phyloP scores from a whole-genome alignment of 1,140 invertebrate genomes.

The Neoseiulus cucumeris region DNA sequence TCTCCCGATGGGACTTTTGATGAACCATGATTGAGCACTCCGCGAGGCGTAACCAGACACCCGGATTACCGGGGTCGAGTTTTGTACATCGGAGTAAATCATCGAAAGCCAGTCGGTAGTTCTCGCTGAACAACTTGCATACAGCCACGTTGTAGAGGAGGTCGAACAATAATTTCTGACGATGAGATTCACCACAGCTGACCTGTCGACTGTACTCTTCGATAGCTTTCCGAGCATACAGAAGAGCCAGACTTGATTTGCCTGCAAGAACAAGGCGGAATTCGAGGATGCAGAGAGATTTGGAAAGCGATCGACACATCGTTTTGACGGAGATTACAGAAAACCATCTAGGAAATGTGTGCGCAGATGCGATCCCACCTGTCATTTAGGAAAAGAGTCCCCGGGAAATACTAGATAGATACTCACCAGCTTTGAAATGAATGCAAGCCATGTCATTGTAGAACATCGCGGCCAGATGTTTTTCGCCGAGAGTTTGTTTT shows the following conservation, averaged over 20 bases:
- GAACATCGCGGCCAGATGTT: constrained; percentile 45
- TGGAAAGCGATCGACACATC: not conserved
- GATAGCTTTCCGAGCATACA: not conserved
- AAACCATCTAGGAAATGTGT: too few species aligned
- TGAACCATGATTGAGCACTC: constrained; percentile 44
- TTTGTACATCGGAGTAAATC: constrained; percentile 70
- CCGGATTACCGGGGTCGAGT: constrained; percentile 61
- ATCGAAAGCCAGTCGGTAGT: constrained; percentile 64
- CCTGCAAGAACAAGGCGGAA: not conserved
- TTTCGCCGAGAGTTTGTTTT: constrained; percentile 26
- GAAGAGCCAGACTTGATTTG: not conserved
- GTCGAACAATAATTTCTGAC: not conserved
- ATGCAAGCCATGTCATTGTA: constrained; percentile 77
- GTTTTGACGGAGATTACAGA: not conserved
- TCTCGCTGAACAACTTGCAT: constrained; percentile 53
- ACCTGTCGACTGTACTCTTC: not conserved
- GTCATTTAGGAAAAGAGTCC: not conserved
- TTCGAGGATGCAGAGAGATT: not conserved
- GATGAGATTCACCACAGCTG: not conserved
- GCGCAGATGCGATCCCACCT: too few species aligned
- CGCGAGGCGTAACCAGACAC: constrained; percentile 73
- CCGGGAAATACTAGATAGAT: constrained; percentile 39
- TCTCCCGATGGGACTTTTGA: constrained; percentile 41
- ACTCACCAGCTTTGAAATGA: constrained; percentile 64
- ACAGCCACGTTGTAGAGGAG: constrained; percentile 80